Evolutionary conservation across 2,797 vertebrate species (phyloP).

Genomic region (Muscicapa striata): DNA sequence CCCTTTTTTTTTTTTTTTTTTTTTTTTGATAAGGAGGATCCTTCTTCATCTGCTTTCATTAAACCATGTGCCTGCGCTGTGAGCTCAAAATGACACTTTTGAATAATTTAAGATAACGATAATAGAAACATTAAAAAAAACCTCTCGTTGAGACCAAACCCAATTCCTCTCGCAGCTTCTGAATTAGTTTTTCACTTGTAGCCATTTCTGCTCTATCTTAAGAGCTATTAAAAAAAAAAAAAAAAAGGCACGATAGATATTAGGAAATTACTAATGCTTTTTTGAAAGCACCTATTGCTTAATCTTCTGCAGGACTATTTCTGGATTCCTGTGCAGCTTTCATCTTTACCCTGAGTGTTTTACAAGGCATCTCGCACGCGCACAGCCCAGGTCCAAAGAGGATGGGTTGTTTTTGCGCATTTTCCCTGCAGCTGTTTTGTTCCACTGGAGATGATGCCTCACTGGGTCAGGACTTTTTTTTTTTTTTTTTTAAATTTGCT

Average conservation of each 20-base stretch:
- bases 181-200: conserved; percentile 56
- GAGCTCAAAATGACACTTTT: conserved; percentile 58
- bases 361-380: neutral
- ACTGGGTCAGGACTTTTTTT: neutral
- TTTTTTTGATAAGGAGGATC: neutral
- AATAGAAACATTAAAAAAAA: conserved; percentile 61
- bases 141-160: conserved; percentile 22
- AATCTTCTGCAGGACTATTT: conserved; percentile 6
- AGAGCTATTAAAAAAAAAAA: neutral
- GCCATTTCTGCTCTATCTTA: conserved; percentile 53
- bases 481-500: neutral
- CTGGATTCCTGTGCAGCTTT: conserved; percentile 45
- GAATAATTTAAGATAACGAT: conserved; percentile 65
- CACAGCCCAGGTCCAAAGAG: neutral
- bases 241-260: neutral
- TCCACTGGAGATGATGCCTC: neutral
- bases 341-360: neutral
- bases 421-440: conserved; percentile 18
- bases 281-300: conserved; percentile 35
- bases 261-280: conserved; percentile 29
- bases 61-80: neutral
- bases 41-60: conserved; percentile 26
- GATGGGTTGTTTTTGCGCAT: neutral
- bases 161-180: neutral
- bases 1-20: neutral